Evolutionary conservation across 2,888 invertebrate genomes (phyloP).

Genomic region (Hofmannophila pseudospretella): DNA sequence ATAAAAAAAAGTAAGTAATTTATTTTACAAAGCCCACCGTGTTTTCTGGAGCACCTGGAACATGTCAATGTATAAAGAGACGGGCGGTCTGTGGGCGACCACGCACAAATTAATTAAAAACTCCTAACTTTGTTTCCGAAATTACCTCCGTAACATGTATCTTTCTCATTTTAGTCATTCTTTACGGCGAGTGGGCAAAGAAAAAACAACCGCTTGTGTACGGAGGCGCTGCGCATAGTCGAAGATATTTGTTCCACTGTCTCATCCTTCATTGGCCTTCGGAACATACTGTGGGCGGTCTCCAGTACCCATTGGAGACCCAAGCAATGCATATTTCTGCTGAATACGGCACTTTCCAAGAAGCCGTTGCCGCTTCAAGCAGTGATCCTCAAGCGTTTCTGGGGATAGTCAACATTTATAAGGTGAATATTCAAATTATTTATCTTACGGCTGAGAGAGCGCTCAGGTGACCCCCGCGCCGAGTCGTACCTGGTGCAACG

Average conservation of each 20-base stretch:
- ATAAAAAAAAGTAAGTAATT: too few relatives aligned
- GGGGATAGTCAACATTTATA: constrained; percentile 45
- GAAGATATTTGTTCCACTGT: constrained; percentile 55
- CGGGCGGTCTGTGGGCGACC: too few relatives aligned
- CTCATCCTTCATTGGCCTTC: constrained; percentile 50
- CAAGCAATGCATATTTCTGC: constrained; percentile 49
- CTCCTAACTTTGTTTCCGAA: too few relatives aligned
- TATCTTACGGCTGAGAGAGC: too few relatives aligned
- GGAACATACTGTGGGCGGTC: constrained; percentile 44
- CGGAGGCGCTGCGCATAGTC: constrained; percentile 53
- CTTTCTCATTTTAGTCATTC: too few relatives aligned
- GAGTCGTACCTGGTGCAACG: too few relatives aligned
- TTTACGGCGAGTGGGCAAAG: constrained; percentile 40
- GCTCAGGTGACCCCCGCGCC: too few relatives aligned
- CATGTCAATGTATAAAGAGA: too few relatives aligned
- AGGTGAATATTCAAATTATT: constrained; percentile 29
- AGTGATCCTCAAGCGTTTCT: constrained; percentile 50
- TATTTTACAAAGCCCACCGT: too few relatives aligned
- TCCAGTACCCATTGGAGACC: constrained; percentile 49
- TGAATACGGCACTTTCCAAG: constrained; percentile 36
- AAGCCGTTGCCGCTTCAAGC: constrained; percentile 33
- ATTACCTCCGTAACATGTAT: too few relatives aligned
- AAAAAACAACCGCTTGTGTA: constrained; percentile 37
- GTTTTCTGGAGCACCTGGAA: too few relatives aligned
- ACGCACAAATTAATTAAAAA: too few relatives aligned